phyloP scores from a whole-genome alignment of 2,888 invertebrate genomes.

The Tanytarsus gracilentus region DNA sequence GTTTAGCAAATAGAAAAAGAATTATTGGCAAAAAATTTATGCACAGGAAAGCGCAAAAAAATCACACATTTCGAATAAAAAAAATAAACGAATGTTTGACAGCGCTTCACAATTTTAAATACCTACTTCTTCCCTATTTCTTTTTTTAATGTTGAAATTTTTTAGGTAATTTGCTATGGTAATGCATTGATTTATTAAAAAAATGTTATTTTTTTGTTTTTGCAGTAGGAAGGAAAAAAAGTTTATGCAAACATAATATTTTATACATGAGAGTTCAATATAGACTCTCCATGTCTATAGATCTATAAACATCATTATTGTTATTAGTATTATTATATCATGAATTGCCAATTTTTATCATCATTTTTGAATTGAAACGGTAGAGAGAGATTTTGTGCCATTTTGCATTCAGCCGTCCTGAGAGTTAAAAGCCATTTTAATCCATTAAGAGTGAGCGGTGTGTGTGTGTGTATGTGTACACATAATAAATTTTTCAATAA shows the following conservation, averaged over 20 bases:
- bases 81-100: no score
- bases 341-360: conserved; percentile 7
- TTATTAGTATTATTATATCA: no score
- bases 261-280: not conserved
- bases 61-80: no score
- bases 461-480: no score
- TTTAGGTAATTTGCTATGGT: conserved; percentile 15
- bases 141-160: no score
- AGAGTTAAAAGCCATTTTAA: conserved; percentile 10
- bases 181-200: conserved; percentile 16
- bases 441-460: not conserved
- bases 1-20: no score
- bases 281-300: not conserved
- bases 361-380: not conserved
- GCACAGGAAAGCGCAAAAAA: no score
- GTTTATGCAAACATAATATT: not conserved
- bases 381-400: no score
- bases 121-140: not conserved
- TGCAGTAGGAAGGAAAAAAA: not conserved
- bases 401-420: conserved; percentile 9
- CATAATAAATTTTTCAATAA: conserved; percentile 17
- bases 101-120: conserved; percentile 7
- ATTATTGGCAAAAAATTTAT: no score
- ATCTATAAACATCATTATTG: no score
- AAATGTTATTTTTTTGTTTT: not conserved